phyloP scores from a whole-genome alignment of 2,797 vertebrate species.

The Lindbergichthys nudifrons region DNA sequence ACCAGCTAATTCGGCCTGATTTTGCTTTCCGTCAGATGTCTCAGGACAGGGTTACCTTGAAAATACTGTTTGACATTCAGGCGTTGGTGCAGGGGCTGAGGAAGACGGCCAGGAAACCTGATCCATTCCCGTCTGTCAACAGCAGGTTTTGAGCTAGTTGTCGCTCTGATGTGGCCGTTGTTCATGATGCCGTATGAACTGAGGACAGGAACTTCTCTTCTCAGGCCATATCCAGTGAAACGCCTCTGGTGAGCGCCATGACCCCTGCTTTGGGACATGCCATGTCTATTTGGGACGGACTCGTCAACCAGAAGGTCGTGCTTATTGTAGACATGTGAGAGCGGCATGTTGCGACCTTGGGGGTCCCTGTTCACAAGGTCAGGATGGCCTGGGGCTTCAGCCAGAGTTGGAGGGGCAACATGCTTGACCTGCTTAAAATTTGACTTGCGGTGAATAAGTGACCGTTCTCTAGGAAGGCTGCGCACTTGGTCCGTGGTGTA shows the following conservation, averaged over 20 bases:
- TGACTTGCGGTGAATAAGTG: constrained; percentile 18
- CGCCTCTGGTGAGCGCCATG: constrained; percentile 33
- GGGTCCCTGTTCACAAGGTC: constrained; percentile 45
- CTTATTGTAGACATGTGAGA: constrained; percentile 43
- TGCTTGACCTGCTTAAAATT: constrained; percentile 62
- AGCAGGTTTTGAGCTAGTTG: background rate
- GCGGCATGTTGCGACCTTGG: constrained; percentile 45
- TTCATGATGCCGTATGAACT: constrained; percentile 6
- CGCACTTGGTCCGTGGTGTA: constrained; percentile 21
- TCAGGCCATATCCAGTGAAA: background rate
- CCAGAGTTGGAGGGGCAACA: constrained; percentile 40
- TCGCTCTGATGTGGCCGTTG: background rate
- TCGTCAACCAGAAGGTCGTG: constrained; percentile 54
- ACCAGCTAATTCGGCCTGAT: background rate
- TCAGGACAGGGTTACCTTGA: constrained; percentile 20
- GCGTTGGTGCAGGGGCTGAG: background rate
- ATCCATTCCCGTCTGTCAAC: background rate
- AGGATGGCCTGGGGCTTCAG: constrained; percentile 30
- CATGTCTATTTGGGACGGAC: constrained; percentile 57
- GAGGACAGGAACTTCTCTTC: constrained; percentile 16
- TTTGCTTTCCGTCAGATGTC: constrained; percentile 4
- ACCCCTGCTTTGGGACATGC: constrained; percentile 43
- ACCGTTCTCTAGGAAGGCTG: constrained; percentile 39
- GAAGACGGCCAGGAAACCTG: background rate
- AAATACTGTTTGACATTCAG: constrained; percentile 7